Evolutionary conservation across 2,888 invertebrate species (phyloP).

Genomic region (Tridacna gigas): DNA sequence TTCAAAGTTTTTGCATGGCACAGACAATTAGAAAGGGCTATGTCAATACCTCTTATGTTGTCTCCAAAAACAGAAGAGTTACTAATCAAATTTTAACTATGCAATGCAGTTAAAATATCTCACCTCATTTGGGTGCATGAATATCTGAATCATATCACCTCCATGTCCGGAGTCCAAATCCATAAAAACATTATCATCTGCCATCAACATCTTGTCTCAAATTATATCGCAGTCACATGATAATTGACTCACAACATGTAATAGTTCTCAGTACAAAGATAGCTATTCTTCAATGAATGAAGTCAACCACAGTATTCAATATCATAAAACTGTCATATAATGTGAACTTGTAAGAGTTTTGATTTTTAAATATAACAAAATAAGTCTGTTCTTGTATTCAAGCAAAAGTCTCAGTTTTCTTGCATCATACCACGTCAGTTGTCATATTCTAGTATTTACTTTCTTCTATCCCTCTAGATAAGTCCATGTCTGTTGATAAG

Average conservation of each 20-base stretch:
- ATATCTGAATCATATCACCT: slow-evolving; percentile 21
- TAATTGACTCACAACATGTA: neutral
- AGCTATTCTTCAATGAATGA: neutral
- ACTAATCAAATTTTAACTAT: too few species aligned
- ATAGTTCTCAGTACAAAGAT: neutral
- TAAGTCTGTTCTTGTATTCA: neutral
- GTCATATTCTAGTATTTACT: too few species aligned
- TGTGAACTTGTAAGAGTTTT: neutral
- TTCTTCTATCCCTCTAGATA: too few species aligned
- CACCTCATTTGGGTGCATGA: slow-evolving; percentile 38
- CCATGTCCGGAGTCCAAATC: slow-evolving; percentile 13
- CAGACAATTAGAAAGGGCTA: too few species aligned
- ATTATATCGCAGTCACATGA: slow-evolving; percentile 8
- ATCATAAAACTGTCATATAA: neutral
- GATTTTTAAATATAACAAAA: neutral
- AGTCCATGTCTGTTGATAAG: too few species aligned
- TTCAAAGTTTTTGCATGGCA: neutral
- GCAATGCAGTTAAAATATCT: neutral
- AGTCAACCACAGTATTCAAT: neutral
- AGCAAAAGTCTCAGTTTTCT: neutral
- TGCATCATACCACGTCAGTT: neutral
- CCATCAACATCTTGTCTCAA: slow-evolving; percentile 3
- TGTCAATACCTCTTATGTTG: too few species aligned
- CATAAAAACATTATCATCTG: slow-evolving; percentile 34
- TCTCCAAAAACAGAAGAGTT: too few species aligned